Evolutionary conservation across 2,888 invertebrate species (phyloP).

Genomic region (Aleiodes testaceus): DNA sequence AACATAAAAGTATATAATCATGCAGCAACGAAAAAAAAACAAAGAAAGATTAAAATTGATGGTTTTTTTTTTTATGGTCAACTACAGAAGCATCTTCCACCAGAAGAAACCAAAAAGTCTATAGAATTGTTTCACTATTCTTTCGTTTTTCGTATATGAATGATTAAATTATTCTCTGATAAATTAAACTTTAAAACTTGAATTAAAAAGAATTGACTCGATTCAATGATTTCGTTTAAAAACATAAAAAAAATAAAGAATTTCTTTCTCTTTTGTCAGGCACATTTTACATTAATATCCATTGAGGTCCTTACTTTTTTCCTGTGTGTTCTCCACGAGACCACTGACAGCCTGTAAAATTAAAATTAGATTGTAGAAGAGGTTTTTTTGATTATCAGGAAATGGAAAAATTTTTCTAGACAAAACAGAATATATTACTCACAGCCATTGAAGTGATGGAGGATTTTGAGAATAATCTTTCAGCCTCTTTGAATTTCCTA

Average conservation of each 20-base stretch:
- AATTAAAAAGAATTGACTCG: constrained; percentile 42
- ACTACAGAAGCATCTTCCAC: too few relatives aligned
- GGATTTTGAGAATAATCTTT: constrained; percentile 85
- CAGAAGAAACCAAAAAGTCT: too few relatives aligned
- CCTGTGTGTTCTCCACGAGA: constrained; percentile 83
- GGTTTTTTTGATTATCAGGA: neutral
- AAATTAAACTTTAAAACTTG: constrained; percentile 2
- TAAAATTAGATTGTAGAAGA: too few relatives aligned
- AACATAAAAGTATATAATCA: constrained; percentile 46
- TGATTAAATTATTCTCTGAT: neutral
- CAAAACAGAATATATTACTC: constrained; percentile 69
- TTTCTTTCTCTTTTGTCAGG: constrained; percentile 50
- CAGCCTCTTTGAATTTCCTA: constrained; percentile 97
- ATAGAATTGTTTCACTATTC: neutral
- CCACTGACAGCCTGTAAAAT: constrained; percentile 84
- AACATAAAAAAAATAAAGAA: constrained; percentile 55
- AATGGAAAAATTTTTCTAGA: too few relatives aligned
- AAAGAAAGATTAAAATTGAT: constrained; percentile 45
- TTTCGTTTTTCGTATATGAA: neutral
- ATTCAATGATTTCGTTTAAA: constrained; percentile 54
- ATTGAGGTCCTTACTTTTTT: constrained; percentile 82
- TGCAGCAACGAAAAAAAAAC: constrained; percentile 28
- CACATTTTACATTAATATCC: constrained; percentile 66
- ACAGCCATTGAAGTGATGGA: constrained; percentile 98
- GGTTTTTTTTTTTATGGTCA: too few relatives aligned